These are phyloP conservation scores for Leptoclinus maculatus DNA, from an alignment of 2,797 vertebrate species.

Conservation along the genomic window DNA sequence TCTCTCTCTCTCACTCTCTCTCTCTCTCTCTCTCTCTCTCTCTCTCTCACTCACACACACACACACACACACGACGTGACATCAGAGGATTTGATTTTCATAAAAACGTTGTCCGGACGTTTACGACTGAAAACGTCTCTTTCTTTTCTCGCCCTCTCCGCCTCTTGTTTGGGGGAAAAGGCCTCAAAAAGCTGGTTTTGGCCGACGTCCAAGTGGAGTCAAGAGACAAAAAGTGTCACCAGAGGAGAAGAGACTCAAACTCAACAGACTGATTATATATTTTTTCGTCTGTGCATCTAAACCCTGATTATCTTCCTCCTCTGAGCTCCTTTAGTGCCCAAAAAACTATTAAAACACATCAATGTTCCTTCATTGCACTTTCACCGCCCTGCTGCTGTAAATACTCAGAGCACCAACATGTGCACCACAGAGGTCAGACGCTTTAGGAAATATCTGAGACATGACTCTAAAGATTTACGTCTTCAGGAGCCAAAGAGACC, in stretches of 20 bases:
- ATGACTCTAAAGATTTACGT: too few relatives aligned
- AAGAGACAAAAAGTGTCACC: slow-evolving; percentile 75
- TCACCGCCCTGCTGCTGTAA: too few relatives aligned
- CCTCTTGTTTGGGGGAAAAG: slow-evolving; percentile 35
- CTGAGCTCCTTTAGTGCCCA: too few relatives aligned
- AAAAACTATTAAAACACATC: too few relatives aligned
- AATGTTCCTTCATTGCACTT: too few relatives aligned
- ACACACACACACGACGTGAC: not conserved
- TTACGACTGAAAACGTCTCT: not conserved
- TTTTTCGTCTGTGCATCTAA: too few relatives aligned
- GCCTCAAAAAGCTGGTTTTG: slow-evolving; percentile 63
- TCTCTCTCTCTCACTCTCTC: too few relatives aligned
- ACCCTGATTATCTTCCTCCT: too few relatives aligned
- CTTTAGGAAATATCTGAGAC: too few relatives aligned
- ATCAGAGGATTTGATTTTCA: slow-evolving; percentile 11
- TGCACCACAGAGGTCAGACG: too few relatives aligned
- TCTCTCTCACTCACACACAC: not conserved
- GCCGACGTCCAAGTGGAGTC: slow-evolving; percentile 71
- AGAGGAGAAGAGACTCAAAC: slow-evolving; percentile 32
- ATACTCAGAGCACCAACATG: too few relatives aligned
- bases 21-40: slow-evolving; percentile 2
- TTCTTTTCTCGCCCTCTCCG: not conserved
- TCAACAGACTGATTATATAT: not conserved
- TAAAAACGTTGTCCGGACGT: not conserved
- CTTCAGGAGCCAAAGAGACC: too few relatives aligned